Evolutionary conservation across 2,888 invertebrate species (phyloP).

Genomic region (Ctena decussata): DNA sequence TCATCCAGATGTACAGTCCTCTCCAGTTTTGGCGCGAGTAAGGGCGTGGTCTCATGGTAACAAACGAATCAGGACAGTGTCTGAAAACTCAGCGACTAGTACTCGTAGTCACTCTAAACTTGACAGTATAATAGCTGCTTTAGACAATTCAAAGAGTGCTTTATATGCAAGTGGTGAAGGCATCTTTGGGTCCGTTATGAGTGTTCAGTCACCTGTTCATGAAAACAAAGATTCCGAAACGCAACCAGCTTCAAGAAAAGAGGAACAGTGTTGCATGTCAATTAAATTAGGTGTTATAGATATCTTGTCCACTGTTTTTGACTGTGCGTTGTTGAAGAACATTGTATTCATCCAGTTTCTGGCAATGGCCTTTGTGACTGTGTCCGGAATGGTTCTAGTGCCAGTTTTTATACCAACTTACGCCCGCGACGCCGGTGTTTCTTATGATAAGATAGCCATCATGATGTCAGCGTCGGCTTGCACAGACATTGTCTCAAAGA

Average conservation of each 20-base stretch:
- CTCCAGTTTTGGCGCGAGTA: too few relatives aligned
- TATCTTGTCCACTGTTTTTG: constrained; percentile 33
- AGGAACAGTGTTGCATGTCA: too few relatives aligned
- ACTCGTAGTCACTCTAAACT: too few relatives aligned
- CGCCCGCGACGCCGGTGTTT: constrained; percentile 55
- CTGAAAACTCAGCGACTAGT: too few relatives aligned
- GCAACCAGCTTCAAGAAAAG: too few relatives aligned
- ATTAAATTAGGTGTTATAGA: too few relatives aligned
- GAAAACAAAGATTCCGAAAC: neutral
- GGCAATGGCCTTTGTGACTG: constrained; percentile 23
- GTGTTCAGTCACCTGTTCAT: neutral
- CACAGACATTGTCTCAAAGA: constrained; percentile 47
- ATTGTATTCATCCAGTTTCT: constrained; percentile 44
- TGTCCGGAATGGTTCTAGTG: constrained; percentile 29
- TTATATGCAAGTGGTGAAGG: neutral
- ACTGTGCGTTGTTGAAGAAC: constrained; percentile 27
- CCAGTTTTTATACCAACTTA: constrained; percentile 59
- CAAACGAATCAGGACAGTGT: too few relatives aligned
- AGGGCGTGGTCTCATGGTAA: too few relatives aligned
- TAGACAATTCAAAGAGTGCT: neutral
- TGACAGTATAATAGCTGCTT: neutral
- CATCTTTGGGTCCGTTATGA: neutral
- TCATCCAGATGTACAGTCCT: too few relatives aligned
- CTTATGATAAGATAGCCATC: constrained; percentile 35
- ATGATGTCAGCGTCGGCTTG: constrained; percentile 49